Evolutionary conservation across 2,113 vertebrate species (phyloP), one percentile per base, ranked within the genome.

Genomic region (Centropus bengalensis): DNA sequence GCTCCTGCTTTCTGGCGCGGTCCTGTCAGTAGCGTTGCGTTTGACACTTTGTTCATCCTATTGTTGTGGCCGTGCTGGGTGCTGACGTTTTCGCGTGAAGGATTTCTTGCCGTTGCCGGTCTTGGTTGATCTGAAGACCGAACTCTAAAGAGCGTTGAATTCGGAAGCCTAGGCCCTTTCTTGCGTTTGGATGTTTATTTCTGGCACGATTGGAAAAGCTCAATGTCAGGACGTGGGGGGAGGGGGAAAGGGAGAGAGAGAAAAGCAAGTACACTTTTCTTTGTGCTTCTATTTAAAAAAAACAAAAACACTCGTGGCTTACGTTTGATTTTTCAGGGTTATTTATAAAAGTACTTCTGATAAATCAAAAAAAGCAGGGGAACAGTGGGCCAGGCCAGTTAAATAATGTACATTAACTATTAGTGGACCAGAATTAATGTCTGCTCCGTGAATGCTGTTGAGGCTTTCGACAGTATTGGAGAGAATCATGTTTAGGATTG

Each of bases 1-100:
- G 75, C 91, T 96, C 73, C 86, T 90, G 74, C 74, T 75, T 68
- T 66, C 83, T 51, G 91, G 30, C 91, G 83, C 47, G 91, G 47
- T 86, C 77, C 89, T 96, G 93, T 94, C 89, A 75, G 40, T 44
- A 93, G 89, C 20, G 67, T 82, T 91, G 89, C 49, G 7, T 94
- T 95, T 98, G 97, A 97, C 96, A 97, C 81, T 71, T 95, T 82
- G 86, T 68, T 92, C 90, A 32, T 75, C 73, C 92, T 52, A 77
- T 95, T 96, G 92, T 97, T 96, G 89, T 89, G 52, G 54, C 67
- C 8, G 7, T 64, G 67, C 55, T 74, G 19, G 23, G 5, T 11
- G 19, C 30, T 38, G 60, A 9, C 51, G 11, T 15, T 70, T 86
- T 63, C 62, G 33, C 12, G 8, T 32, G 26, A 45, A 68, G 64